phyloP scores from a whole-genome alignment of 2,113 vertebrate genomes.

The Pterocles burchelli region DNA sequence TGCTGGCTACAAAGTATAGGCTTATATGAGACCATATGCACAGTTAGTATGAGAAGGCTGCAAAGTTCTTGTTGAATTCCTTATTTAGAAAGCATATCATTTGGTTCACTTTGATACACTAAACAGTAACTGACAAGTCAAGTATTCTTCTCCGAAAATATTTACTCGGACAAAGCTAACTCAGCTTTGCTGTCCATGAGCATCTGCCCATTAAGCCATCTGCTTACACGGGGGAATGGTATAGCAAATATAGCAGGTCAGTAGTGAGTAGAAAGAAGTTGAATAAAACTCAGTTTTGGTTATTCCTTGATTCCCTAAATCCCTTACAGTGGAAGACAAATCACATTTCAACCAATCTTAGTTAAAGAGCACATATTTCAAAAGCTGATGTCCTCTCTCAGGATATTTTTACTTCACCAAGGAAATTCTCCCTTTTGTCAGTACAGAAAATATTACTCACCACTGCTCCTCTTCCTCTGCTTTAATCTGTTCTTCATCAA shows the following conservation, averaged over 20 bases:
- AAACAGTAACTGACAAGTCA: not conserved
- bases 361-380: not conserved
- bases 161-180: constrained; percentile 31
- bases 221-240: not conserved
- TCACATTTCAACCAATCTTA: not conserved
- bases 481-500: constrained; percentile 8
- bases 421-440: not conserved
- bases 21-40: not conserved
- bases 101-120: not conserved
- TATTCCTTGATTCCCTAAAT: not conserved
- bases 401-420: not conserved
- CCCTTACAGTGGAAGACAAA: not conserved
- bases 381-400: not conserved
- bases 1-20: not conserved
- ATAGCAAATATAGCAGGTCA: not conserved
- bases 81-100: not conserved
- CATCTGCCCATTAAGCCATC: constrained; percentile 20
- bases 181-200: not conserved
- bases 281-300: not conserved
- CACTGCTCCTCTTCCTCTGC: constrained; percentile 2
- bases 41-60: not conserved
- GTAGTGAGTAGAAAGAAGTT: not conserved
- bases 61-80: not conserved
- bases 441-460: constrained; percentile 41
- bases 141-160: constrained; percentile 9